Base-by-base conservation (phyloP, 2,113 vertebrate species). In the Pseudonaja textilis region DNA sequence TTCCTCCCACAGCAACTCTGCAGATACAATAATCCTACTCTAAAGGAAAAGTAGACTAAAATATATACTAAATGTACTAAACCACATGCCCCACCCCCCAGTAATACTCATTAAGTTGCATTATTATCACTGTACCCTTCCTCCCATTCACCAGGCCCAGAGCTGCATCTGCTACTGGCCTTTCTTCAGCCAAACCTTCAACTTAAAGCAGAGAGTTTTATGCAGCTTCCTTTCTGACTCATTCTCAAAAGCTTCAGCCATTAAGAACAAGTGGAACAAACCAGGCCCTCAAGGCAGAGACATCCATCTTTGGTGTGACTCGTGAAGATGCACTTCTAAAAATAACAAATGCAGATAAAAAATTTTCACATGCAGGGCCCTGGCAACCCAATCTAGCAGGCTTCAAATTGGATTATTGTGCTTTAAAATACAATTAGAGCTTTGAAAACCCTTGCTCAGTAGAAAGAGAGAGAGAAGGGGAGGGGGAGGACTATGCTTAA, bases 61-160 rank as follows among this genome's bases (percentile, higher is more conserved):
- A 59, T 59, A 59, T 9, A 3, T 61, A 26, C 25, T 92, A 90
- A 94, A 22, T 92, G 94, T 94, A 94, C 92, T 47, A 55, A 8
- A 52, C 50, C 57, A 59, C 39, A n/a, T 92, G 91, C 88, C 89
- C 39, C 93, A 7, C 47, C 6, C 47, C 7, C 92, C 94, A 90
- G 14, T 1, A 94, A 94, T 9, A 42, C 74, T 91, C 94, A 95
- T 95, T 95, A 95, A 88, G 74, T 29, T 50, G 16, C 89, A 93
- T 96, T 92, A 94, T 96, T 69, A 94, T 95, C 74, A 64, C 9
- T 89, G 86, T 18, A 47, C 20, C 20, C 29, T 85, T 64, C 25
- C 93, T 94, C 92, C 59, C 74, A 81, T 91, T 59, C 89, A 94
- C 91, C 94, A 90, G 90, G 93, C 87, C 85, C 92, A 90, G 94